Conservation (phyloP, 2,888 invertebrate species). For the Agrotis ipsilon region DNA sequence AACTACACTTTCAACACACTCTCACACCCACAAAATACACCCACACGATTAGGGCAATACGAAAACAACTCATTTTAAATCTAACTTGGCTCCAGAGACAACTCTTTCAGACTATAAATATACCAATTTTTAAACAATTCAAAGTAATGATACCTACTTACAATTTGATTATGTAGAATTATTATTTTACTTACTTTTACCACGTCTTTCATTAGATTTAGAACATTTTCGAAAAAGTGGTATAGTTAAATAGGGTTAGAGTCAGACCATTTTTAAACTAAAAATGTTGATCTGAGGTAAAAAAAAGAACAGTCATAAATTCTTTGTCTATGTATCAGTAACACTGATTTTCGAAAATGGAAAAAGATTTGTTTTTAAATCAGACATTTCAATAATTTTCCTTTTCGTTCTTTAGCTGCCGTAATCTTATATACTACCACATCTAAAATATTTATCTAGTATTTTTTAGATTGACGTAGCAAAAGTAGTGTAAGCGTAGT, state of each 20-base stretch:
- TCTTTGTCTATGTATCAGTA: too few relatives aligned
- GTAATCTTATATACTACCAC: too few relatives aligned
- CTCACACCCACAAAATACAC: neutral
- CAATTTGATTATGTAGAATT: neutral
- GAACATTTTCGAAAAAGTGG: too few relatives aligned
- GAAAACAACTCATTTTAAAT: neutral
- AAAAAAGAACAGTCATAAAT: too few relatives aligned
- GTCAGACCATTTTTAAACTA: too few relatives aligned
- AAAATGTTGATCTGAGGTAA: too few relatives aligned
- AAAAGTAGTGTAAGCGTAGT: constrained; percentile 26
- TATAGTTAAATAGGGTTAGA: too few relatives aligned
- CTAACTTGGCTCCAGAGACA: neutral
- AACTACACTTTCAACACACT: neutral
- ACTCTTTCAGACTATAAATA: neutral
- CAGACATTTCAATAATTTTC: too few relatives aligned
- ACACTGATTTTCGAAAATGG: too few relatives aligned
- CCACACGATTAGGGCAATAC: neutral
- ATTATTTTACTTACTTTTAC: constrained; percentile 7
- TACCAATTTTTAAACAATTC: neutral
- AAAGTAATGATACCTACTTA: constrained; percentile 15
- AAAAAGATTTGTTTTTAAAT: too few relatives aligned
- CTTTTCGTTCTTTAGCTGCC: too few relatives aligned
- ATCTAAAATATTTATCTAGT: too few relatives aligned
- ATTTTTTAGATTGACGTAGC: constrained; percentile 19
- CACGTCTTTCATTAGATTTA: neutral